Base-by-base conservation (phyloP, 2,113 vertebrate species). In the Albula glossodonta region DNA sequence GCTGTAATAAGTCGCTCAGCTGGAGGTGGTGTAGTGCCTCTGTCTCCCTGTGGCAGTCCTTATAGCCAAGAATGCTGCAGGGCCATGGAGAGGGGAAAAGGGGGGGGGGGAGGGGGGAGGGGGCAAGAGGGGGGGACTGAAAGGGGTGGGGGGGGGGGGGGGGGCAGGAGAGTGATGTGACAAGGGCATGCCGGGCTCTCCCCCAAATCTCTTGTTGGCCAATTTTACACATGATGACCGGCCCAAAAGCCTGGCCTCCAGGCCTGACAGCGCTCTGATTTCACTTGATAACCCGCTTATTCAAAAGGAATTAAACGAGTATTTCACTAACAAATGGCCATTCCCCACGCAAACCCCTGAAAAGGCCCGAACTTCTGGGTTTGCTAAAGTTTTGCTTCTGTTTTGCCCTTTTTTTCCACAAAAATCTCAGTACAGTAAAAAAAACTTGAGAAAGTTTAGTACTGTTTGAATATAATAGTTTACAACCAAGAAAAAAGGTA, bases 271-370 rank as follows among this genome's bases (percentile, higher is more conserved):
- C 93, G 91, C 90, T 90, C 96, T 95, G 95, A 95, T 97, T 98
- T 98, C 96, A 98, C 98, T 98, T 97, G 97, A 98, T 98, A 97
- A 98, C 97, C 97, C 96, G 96, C 96, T 96, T 97, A 95, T 97
- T 96, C 96, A 97, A 97, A 97, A 97, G 95, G 97, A 96, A 98
- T 98, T 98, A 99, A 98, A 99, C 96, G 96, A 97, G 97, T 97
- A 99, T 97, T 97, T 97, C 93, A 95, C 90, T 93, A 92, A 92
- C 91, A 94, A 95, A 94, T 93, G 80, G 93, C 93, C 87, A 89
- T 90, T 90, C 91, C 91, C 92, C 91, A 41, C 89, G 41, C 60
- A 41, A 31, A 70, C 84, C 48, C 3, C 52, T 88, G 89, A 88
- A 93, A 88, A 92, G 90, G 25, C 80, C 89, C 85, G 89, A 88